phyloP scores from a whole-genome alignment of 2,797 vertebrate species.

The Amblyopsis hoosieri region DNA sequence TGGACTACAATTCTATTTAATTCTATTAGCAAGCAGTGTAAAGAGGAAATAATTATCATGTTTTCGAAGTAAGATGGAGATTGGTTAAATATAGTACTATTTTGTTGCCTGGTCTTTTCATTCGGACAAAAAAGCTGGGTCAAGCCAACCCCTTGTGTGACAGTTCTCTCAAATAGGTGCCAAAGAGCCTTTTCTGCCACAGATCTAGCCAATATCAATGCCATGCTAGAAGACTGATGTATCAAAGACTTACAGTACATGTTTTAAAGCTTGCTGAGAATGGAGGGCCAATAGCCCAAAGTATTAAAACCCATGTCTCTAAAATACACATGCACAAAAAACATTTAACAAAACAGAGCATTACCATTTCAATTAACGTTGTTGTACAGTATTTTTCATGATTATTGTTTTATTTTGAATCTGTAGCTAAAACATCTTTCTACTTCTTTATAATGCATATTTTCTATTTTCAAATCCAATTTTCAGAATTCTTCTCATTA shows the following conservation, averaged over 20 bases:
- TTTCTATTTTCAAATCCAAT: no score
- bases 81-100: conserved; percentile 83
- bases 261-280: conserved; percentile 85
- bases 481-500: no score
- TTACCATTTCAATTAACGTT: conserved; percentile 16
- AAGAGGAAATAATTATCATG: conserved; percentile 85
- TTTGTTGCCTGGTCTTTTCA: conserved; percentile 73
- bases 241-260: conserved; percentile 80
- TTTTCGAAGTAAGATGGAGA: conserved; percentile 81
- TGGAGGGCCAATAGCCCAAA: conserved; percentile 78
- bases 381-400: no score
- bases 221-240: conserved; percentile 80
- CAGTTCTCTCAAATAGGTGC: conserved; percentile 77
- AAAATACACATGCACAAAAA: conserved; percentile 70
- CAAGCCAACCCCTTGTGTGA: conserved; percentile 80
- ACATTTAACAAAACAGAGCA: conserved; percentile 42
- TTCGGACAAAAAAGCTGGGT: conserved; percentile 81
- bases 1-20: conserved; percentile 72
- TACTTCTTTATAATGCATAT: no score
- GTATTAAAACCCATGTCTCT: conserved; percentile 79
- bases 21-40: conserved; percentile 65
- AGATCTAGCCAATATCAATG: conserved; percentile 79
- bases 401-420: no score
- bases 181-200: conserved; percentile 80
- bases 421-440: no score